Evolutionary conservation across 2,888 invertebrate species (phyloP).

Genomic region (Myopa tessellatipennis): DNA sequence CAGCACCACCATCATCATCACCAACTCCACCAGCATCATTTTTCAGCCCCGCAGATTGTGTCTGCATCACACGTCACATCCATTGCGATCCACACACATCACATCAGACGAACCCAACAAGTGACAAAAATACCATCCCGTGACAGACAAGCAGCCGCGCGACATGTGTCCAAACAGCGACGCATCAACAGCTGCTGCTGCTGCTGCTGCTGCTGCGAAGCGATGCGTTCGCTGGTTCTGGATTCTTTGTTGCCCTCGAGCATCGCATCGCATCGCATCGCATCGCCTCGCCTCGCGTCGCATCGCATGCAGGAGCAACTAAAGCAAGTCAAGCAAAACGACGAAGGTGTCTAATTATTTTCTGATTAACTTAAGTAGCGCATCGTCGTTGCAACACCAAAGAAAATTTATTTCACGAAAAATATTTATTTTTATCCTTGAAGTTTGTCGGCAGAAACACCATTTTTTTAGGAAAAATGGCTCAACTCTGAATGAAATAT

Average conservation of each 20-base stretch:
- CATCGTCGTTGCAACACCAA: no score
- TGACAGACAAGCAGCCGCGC: neutral
- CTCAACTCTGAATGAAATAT: no score
- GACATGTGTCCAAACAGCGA: neutral
- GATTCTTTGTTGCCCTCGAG: neutral
- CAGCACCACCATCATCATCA: neutral
- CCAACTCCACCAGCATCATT: neutral
- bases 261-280: no score
- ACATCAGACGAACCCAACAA: slow-evolving; percentile 13
- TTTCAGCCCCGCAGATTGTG: slow-evolving; percentile 13
- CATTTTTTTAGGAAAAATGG: no score
- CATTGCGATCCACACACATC: no score
- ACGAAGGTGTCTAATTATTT: slow-evolving; percentile 41
- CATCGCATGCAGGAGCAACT: no score
- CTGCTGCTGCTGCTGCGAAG: neutral
- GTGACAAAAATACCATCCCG: slow-evolving; percentile 26
- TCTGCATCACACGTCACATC: slow-evolving; percentile 1
- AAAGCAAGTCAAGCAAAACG: slow-evolving; percentile 9
- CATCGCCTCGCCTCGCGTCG: no score
- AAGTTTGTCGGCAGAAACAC: neutral
- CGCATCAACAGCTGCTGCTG: neutral
- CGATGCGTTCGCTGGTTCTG: neutral
- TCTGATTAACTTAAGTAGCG: slow-evolving; percentile 41
- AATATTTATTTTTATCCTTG: slow-evolving; percentile 1
- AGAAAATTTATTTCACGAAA: neutral